Evolutionary conservation across 2,888 invertebrate species (phyloP).

Genomic region (Trissonchulus latispiculum): DNA sequence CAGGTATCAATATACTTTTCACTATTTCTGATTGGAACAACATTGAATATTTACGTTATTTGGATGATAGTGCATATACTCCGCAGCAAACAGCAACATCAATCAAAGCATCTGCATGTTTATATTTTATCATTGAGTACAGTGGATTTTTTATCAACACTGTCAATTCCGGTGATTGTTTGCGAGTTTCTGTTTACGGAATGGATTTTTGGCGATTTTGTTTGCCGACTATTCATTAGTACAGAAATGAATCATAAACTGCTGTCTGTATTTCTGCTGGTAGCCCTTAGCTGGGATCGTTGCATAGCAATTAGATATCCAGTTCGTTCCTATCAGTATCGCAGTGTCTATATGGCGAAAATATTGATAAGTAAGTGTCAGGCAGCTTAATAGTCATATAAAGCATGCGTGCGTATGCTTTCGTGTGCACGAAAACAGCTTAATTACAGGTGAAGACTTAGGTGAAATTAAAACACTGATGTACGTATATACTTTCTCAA

Average conservation of each 20-base stretch:
- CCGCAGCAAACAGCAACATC: background rate
- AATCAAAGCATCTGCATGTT: background rate
- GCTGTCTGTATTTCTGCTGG: slow-evolving; percentile 16
- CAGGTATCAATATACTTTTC: background rate
- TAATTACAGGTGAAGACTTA: no score
- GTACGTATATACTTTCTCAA: no score
- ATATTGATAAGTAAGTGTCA: background rate
- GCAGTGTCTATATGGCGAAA: background rate
- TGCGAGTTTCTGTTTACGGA: background rate
- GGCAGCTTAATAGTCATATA: no score
- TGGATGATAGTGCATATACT: background rate
- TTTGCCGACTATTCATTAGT: background rate
- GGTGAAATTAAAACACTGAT: no score
- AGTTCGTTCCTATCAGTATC: background rate
- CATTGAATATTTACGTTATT: background rate
- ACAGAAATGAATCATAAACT: slow-evolving; percentile 5
- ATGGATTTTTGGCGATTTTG: slow-evolving; percentile 5
- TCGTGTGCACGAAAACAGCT: no score
- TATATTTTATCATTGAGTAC: background rate
- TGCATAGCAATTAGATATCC: background rate
- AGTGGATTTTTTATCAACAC: background rate
- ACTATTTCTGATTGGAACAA: background rate
- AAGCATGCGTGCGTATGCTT: no score
- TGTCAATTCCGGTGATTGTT: background rate
- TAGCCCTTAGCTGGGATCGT: slow-evolving; percentile 12